These are phyloP conservation scores for Limonius californicus DNA, from an alignment of 1,140 invertebrate species.

Conservation along the genomic window DNA sequence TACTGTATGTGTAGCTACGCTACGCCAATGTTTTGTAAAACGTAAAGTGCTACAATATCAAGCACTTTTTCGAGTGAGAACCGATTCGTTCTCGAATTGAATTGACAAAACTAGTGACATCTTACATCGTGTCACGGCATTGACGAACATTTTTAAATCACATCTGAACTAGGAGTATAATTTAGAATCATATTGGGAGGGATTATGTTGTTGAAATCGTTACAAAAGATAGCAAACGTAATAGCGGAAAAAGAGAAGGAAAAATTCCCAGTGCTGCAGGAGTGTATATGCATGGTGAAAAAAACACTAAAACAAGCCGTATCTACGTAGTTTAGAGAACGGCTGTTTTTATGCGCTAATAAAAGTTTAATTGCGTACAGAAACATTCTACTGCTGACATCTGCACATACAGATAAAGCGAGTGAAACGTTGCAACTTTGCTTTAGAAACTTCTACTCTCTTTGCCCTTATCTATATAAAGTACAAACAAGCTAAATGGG, in stretches of 20 bases:
- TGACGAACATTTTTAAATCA: no score
- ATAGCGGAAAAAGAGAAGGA: not conserved
- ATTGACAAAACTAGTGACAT: no score
- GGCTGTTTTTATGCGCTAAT: slow-evolving; percentile 31
- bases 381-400: slow-evolving; percentile 32
- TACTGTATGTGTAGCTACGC: no score
- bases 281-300: slow-evolving; percentile 16
- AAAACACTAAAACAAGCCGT: slow-evolving; percentile 26
- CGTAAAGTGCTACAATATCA: no score
- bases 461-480: not conserved
- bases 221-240: no score
- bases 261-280: slow-evolving; percentile 3
- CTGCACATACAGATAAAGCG: slow-evolving; percentile 28
- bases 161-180: no score
- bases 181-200: no score
- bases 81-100: no score
- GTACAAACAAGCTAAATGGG: not conserved
- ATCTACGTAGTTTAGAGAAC: slow-evolving; percentile 32
- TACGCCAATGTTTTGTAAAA: no score
- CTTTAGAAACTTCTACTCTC: slow-evolving; percentile 11
- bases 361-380: slow-evolving; percentile 34
- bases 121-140: no score
- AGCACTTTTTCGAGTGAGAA: no score
- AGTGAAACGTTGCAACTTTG: slow-evolving; percentile 10
- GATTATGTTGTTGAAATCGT: no score